Evolutionary conservation across 2,797 vertebrate species (phyloP), one percentile per base, ranked within the genome.

Genomic region (Megalops cyprinoides): DNA sequence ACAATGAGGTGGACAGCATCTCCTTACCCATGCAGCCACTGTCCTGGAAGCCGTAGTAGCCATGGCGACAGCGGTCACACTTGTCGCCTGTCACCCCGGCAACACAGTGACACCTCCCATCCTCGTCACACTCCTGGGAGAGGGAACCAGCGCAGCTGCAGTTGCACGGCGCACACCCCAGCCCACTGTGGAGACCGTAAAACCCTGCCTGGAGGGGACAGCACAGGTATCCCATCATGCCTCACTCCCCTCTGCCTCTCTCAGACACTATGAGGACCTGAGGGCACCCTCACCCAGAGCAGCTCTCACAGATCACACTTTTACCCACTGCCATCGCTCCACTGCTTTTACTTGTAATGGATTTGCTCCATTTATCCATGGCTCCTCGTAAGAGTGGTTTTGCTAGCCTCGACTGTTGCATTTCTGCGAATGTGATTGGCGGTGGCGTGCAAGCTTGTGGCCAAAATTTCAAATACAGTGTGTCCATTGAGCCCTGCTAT

Each of bases 111-210:
- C 95, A 96, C 56, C 86, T 91, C 23, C 95, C 95, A 18, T 87
- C 86, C 12, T 90, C 87, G 0, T 73, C 44, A 79, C 95, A 96
- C 37, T 81, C 86, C n/a, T 91, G 82, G 0, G 95, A 96, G 14
- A 89, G 1, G 0, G 98, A 95, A 75, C 96, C 96, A 10, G 89
- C 87, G 0, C 82, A 56, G 84, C 85, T 96, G 90, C 98, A 99
- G 86, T 89, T 87, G 84, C 98, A 99, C 60, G 90, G 86, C 82
- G 78, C 1, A 7, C 98, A 99, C 87, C 96, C 96, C 12, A 56
- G 84, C 0, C 92, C 94, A 42, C 87, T 84, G 65, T 79, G 90
- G 79, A 98, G 85, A 9, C 96, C 95, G 0, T 96, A 95, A 89
- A 94, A 96, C 49, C 97, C 96, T 0, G 81, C 81, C 98, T 99